Evolutionary conservation across 2,113 vertebrate genomes (phyloP), one percentile per base, ranked within the genome.

Genomic region (Pongo pygmaeus): DNA sequence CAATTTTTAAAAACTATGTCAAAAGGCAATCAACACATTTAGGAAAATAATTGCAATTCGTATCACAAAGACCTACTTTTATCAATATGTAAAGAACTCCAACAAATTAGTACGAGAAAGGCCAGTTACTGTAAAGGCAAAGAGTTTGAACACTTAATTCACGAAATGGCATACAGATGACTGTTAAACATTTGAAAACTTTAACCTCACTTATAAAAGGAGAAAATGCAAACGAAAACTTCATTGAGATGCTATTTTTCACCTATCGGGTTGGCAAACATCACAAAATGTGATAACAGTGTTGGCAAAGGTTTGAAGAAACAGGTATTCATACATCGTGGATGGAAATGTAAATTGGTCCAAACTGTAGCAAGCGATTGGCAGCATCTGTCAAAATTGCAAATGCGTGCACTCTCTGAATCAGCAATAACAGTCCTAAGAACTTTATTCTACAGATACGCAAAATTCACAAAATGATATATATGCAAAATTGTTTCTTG

Each of bases 101-200:
- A 79, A 30, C 38, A 86, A 78, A 88, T 93, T 17, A 84, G 27
- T 43, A 78, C 90, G 40, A 91, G 91, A 94, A 96, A 94, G 85
- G 12, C 17, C 18, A n/a, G 30, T 75, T 84, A 50, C 43, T 79
- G 10, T 79, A 48, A 61, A 93, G 86, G 14, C 35, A 91, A 93
- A 93, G 79, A 55, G 38, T 79, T 16, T 87, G 27, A 84, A 40
- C 70, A 35, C 5, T 57, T 3, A 40, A 27, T 52, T 94, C 80
- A 75, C 22, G 83, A 67, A 86, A 72, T 10, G 8, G 23, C 27
- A 16, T 30, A 59, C 48, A 74, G 52, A 52, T 46, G n/a, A 78
- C 6, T 84, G n/a, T 75, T 46, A 89, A 84, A 40, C 27, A 20
- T 83, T 32, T n/a, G 46, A 46, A 83, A 74, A 89, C 9, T 57